These are phyloP conservation scores for Labeo rohita DNA, from an alignment of 2,113 vertebrate species.

Conservation along the genomic window DNA sequence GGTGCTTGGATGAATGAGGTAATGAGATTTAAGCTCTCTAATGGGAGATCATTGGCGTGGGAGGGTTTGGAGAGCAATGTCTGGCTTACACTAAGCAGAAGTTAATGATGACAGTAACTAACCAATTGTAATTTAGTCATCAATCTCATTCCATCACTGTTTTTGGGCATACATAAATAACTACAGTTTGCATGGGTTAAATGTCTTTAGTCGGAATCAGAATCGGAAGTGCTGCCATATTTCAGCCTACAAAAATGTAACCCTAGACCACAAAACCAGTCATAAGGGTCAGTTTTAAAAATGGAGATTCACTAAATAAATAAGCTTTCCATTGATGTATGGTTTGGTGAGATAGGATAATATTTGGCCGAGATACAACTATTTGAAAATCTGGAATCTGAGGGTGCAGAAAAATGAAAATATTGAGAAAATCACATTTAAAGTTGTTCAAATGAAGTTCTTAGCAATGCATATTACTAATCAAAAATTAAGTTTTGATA, in stretches of 20 bases:
- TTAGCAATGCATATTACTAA: too few relatives aligned
- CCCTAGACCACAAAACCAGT: too few relatives aligned
- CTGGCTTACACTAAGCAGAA: conserved; percentile 51
- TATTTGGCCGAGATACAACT: too few relatives aligned
- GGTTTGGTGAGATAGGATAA: too few relatives aligned
- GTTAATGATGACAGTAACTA: conserved; percentile 59
- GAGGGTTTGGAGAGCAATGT: conserved; percentile 47
- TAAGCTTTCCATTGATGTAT: too few relatives aligned
- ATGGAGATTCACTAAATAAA: too few relatives aligned
- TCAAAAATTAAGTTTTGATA: too few relatives aligned
- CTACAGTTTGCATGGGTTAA: neutral
- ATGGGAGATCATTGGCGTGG: conserved; percentile 67
- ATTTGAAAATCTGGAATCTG: too few relatives aligned
- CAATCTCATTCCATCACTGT: conserved; percentile 40
- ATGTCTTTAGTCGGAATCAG: neutral
- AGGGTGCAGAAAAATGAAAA: too few relatives aligned
- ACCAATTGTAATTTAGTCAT: conserved; percentile 54
- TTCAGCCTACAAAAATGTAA: neutral
- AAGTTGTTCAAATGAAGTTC: too few relatives aligned
- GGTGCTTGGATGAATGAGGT: conserved; percentile 62
- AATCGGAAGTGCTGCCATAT: neutral
- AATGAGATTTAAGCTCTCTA: conserved; percentile 66
- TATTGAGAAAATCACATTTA: too few relatives aligned
- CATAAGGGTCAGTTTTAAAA: too few relatives aligned
- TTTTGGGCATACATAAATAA: neutral